A percentile compares a stretch with the other conserved stretches of the same genome.
Conservation (phyloP, 1,140 invertebrate species). For the Diprion similis region DNA sequence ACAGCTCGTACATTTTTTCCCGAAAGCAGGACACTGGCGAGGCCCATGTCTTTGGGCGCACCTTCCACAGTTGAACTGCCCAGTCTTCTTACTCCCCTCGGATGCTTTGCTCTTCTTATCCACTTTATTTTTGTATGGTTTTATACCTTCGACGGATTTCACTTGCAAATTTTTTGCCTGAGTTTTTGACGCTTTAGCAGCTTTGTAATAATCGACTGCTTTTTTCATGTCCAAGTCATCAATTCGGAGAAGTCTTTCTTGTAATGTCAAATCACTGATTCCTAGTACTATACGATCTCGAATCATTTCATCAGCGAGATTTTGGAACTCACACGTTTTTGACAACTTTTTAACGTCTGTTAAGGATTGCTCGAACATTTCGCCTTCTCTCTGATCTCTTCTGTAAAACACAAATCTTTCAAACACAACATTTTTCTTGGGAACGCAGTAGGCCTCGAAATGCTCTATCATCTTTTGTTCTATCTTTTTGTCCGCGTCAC, state of each 20-base stretch:
- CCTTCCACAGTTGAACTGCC: slow-evolving; percentile 14
- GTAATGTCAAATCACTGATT: slow-evolving; percentile 36
- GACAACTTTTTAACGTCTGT: slow-evolving; percentile 31
- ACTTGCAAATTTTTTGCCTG: slow-evolving; percentile 14
- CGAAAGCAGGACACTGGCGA: slow-evolving; percentile 31
- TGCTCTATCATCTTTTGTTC: slow-evolving; percentile 24
- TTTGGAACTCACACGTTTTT: slow-evolving; percentile 34
- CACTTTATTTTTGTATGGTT: not conserved
- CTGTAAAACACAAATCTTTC: slow-evolving; percentile 34
- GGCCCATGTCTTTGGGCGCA: slow-evolving; percentile 8
- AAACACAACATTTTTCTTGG: slow-evolving; percentile 30
- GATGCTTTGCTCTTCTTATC: not conserved
- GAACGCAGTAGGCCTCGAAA: slow-evolving; percentile 31
- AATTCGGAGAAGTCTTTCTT: slow-evolving; percentile 39
- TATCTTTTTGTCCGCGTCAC: slow-evolving; percentile 27
- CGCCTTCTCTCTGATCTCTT: slow-evolving; percentile 31
- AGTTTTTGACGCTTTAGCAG: slow-evolving; percentile 23
- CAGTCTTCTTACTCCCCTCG: not conserved
- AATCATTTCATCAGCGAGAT: slow-evolving; percentile 36
- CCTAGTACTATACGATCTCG: slow-evolving; percentile 42
- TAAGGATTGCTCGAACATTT: slow-evolving; percentile 37
- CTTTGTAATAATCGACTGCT: slow-evolving; percentile 30
- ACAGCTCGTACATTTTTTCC: slow-evolving; percentile 31
- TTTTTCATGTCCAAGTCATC: slow-evolving; percentile 33
- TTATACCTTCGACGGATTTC: slow-evolving; percentile 9